Conservation (phyloP, 2,797 vertebrate genomes). For the Trichosurus vulpecula region DNA sequence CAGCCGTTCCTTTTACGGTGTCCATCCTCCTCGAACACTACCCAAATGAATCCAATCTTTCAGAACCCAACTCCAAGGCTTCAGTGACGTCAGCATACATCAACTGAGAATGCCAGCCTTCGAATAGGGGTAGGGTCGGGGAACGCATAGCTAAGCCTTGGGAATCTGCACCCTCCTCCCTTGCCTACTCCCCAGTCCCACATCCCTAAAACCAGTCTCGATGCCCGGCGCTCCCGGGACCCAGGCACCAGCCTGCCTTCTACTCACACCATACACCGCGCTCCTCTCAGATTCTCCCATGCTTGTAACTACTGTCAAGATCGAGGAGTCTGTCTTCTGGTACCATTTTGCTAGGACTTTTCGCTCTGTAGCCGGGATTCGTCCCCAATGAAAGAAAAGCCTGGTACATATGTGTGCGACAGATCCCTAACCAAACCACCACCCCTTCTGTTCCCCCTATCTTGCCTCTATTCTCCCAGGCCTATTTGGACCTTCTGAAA, state of each 20-base stretch:
- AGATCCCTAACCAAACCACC: background rate
- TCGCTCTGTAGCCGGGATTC: background rate
- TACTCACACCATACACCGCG: background rate
- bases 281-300: background rate
- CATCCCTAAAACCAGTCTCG: background rate
- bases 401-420: background rate
- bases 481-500: background rate
- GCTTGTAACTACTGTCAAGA: background rate
- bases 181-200: background rate
- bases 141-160: background rate
- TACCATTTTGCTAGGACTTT: background rate
- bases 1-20: slow-evolving; percentile 46
- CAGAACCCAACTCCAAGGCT: slow-evolving; percentile 30
- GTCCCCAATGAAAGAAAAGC: background rate
- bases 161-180: background rate
- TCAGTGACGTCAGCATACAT: slow-evolving; percentile 28
- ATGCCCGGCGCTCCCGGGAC: background rate
- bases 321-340: background rate
- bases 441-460: background rate
- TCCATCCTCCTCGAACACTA: background rate
- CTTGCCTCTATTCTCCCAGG: background rate
- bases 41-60: slow-evolving; percentile 8
- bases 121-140: background rate
- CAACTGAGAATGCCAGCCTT: background rate
- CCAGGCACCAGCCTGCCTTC: background rate